phyloP scores from a whole-genome alignment of 2,113 vertebrate genomes.

The Anguilla japonica region DNA sequence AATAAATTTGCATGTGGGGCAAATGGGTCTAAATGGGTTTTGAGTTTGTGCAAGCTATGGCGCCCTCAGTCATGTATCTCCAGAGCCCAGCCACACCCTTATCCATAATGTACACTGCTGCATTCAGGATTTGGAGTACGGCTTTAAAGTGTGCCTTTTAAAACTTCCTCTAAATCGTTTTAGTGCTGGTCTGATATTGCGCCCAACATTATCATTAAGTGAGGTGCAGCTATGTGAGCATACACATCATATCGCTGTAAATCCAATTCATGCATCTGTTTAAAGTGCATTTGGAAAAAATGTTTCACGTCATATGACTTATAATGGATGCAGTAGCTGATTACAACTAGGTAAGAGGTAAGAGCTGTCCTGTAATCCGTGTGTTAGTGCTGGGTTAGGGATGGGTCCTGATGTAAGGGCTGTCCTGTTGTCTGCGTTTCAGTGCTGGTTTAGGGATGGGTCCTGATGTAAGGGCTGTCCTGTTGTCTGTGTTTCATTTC shows the following conservation, averaged over 20 bases:
- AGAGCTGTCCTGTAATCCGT: too few relatives aligned
- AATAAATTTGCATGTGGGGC: neutral
- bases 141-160: neutral
- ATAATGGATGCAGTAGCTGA: neutral
- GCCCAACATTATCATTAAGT: neutral
- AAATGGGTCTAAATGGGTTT: neutral
- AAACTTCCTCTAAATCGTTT: neutral
- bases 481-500: too few relatives aligned
- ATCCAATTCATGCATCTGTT: neutral
- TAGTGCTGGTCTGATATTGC: neutral
- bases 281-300: neutral
- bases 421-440: too few relatives aligned
- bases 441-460: too few relatives aligned
- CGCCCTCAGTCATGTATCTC: neutral
- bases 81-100: neutral
- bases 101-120: neutral
- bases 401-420: too few relatives aligned
- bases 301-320: neutral
- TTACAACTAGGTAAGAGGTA: too few relatives aligned
- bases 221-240: neutral
- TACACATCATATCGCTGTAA: neutral
- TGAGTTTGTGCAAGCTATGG: neutral
- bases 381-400: neutral
- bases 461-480: too few relatives aligned
- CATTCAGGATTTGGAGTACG: neutral